These are phyloP conservation scores for Sclerodermus sp. DNA, from an alignment of 2,888 invertebrate species.

Conservation along the genomic window DNA sequence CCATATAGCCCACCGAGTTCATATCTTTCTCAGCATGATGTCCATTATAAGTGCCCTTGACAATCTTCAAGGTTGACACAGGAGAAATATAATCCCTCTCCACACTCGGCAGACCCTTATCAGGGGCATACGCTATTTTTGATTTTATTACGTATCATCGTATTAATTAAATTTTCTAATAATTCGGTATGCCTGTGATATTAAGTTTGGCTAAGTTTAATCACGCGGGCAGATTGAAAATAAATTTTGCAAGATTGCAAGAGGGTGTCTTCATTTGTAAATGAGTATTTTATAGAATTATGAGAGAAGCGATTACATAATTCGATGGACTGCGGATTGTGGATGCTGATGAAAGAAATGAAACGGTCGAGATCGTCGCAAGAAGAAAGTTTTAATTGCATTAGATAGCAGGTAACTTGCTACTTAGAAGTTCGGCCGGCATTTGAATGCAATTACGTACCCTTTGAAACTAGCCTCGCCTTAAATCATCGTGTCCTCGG, in stretches of 20 bases:
- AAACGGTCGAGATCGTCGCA: conserved; percentile 18
- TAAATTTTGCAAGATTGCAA: too few relatives aligned
- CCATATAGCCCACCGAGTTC: conserved; percentile 13
- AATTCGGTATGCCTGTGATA: too few relatives aligned
- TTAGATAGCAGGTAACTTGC: conserved; percentile 41
- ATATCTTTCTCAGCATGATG: conserved; percentile 26
- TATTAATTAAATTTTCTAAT: too few relatives aligned
- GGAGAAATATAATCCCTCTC: too few relatives aligned
- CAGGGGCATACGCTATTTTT: too few relatives aligned
- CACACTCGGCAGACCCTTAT: too few relatives aligned
- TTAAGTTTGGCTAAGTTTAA: too few relatives aligned
- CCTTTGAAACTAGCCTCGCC: conserved; percentile 33
- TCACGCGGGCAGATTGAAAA: too few relatives aligned
- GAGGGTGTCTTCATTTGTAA: too few relatives aligned
- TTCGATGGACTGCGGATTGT: conserved; percentile 10
- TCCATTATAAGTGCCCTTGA: conserved; percentile 1
- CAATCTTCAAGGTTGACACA: conserved; percentile 2
- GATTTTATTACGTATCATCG: too few relatives aligned
- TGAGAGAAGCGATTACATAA: conserved; percentile 3
- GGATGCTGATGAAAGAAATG: conserved; percentile 12
- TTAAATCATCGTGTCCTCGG: background rate
- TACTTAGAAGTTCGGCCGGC: conserved; percentile 39
- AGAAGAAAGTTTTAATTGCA: conserved; percentile 33
- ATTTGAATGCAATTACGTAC: conserved; percentile 44
- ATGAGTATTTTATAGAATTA: too few relatives aligned